A percentile compares a stretch with the other conserved stretches of the same genome.
These are phyloP conservation scores for Prunella himalayana DNA, from an alignment of 2,113 vertebrate genomes.

Conservation along the genomic window DNA sequence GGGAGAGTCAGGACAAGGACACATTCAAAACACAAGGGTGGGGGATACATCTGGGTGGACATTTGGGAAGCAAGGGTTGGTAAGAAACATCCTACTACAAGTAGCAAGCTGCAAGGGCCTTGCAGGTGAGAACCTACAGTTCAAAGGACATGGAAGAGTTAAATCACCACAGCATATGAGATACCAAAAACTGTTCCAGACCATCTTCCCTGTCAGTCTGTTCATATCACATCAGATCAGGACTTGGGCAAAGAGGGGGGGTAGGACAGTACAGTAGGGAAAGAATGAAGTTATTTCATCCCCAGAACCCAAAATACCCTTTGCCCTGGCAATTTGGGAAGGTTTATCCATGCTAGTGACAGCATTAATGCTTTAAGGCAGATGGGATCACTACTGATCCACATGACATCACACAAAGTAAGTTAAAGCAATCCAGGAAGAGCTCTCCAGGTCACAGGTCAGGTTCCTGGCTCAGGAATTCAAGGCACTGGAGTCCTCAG, in stretches of 20 bases:
- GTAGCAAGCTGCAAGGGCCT: background rate
- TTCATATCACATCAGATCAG: background rate
- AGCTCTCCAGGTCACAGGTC: background rate
- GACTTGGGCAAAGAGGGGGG: rapidly evolving
- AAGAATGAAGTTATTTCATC: background rate
- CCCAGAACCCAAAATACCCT: background rate
- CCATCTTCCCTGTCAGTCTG: background rate
- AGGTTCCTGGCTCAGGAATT: background rate
- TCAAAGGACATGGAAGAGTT: background rate
- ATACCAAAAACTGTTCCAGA: background rate
- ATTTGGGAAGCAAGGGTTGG: background rate
- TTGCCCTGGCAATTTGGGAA: background rate
- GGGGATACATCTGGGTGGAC: background rate
- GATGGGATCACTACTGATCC: background rate
- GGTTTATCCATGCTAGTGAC: background rate
- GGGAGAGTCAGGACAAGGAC: background rate
- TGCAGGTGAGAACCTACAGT: background rate
- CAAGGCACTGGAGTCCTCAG: background rate
- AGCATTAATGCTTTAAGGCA: background rate
- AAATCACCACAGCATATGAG: background rate
- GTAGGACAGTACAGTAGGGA: background rate
- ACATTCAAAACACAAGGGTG: background rate
- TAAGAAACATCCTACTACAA: background rate
- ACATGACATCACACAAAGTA: background rate
- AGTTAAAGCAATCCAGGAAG: background rate